Evolutionary conservation across 1,140 invertebrate genomes (phyloP).

Genomic region (Phocides pigmalion): DNA sequence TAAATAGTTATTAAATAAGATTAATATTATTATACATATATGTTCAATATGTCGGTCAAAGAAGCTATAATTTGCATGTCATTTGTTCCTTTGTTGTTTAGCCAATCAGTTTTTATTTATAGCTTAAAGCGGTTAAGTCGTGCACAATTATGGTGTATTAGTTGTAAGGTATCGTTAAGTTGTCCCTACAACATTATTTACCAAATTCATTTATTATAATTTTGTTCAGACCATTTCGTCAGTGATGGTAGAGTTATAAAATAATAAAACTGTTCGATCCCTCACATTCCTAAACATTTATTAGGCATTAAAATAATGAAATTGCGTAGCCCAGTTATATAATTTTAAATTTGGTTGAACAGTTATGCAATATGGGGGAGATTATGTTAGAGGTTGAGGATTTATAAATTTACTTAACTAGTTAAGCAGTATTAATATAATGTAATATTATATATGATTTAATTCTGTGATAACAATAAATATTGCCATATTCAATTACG

Average conservation of each 20-base stretch:
- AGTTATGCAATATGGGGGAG: conserved; percentile 4
- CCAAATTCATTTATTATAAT: too few relatives aligned
- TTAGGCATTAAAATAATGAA: too few relatives aligned
- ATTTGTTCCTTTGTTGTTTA: neutral
- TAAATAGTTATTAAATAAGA: too few relatives aligned
- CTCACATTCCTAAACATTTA: too few relatives aligned
- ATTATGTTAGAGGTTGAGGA: conserved; percentile 32
- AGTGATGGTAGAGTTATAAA: too few relatives aligned
- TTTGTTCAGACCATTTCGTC: too few relatives aligned
- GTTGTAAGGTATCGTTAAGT: too few relatives aligned
- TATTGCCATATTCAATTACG: conserved; percentile 51
- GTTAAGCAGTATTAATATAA: conserved; percentile 58
- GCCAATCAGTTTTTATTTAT: neutral
- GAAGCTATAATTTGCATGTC: neutral
- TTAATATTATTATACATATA: too few relatives aligned
- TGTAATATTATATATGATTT: conserved; percentile 42
- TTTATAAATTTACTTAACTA: conserved; percentile 49
- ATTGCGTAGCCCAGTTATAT: too few relatives aligned
- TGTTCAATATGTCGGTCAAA: neutral
- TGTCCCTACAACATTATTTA: too few relatives aligned
- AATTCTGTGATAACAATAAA: conserved; percentile 67
- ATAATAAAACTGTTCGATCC: too few relatives aligned
- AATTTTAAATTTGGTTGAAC: conserved; percentile 3
- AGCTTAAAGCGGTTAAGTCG: neutral
- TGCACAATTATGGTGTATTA: neutral